Percentiles rank a stretch among this genome's conserved stretches.
Conservation (phyloP, 2,888 invertebrate species). For the Caprella mutica region DNA sequence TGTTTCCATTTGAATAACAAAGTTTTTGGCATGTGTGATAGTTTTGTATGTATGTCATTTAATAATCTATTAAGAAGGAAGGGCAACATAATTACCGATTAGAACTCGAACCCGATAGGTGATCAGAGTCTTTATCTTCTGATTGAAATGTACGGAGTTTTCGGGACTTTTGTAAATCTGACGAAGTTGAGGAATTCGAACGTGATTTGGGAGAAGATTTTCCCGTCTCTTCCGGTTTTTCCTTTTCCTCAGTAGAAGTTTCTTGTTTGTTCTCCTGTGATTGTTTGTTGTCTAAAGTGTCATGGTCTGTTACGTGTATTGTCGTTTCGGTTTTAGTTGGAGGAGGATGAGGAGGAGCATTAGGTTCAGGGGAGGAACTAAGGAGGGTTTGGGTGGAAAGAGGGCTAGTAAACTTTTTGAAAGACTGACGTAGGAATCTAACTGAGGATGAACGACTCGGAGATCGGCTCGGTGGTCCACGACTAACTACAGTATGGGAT, state of each 20-base stretch:
- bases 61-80: too few relatives aligned
- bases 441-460: neutral
- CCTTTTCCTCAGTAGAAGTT: neutral
- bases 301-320: neutral
- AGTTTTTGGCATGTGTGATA: too few relatives aligned
- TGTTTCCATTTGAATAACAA: too few relatives aligned
- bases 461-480: neutral
- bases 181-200: neutral
- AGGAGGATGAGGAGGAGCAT: too few relatives aligned
- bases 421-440: neutral
- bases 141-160: constrained; percentile 5
- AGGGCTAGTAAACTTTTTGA: constrained; percentile 1
- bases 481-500: neutral
- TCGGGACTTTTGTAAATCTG: neutral
- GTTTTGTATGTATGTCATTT: too few relatives aligned
- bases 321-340: neutral
- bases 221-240: neutral
- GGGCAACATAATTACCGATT: constrained; percentile 1
- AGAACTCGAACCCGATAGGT: neutral
- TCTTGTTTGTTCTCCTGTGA: neutral
- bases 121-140: neutral
- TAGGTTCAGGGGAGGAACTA: constrained; percentile 1
- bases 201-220: neutral
- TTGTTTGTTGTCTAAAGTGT: neutral
- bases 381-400: neutral